Conservation (phyloP, 2,797 vertebrate species). For the Lepilemur septentrionalis region DNA sequence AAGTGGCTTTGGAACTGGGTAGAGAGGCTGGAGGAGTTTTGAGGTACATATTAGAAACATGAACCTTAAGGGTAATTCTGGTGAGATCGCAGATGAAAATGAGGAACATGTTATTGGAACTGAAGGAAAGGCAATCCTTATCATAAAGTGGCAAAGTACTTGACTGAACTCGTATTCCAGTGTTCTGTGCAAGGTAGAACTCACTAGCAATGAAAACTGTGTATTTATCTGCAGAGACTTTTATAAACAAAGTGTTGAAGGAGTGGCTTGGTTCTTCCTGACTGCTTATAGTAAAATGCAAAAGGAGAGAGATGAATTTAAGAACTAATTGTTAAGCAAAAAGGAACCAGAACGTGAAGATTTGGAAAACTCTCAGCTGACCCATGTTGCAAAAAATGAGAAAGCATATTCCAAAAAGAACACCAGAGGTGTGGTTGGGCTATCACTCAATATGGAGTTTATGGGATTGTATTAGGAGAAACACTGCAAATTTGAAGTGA, state of each 20-base stretch:
- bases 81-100: background rate
- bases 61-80: background rate
- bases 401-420: background rate
- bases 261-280: background rate
- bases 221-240: background rate
- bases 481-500: background rate
- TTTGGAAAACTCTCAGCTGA: background rate
- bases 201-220: background rate
- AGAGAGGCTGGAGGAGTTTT: background rate
- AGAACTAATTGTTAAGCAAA: background rate
- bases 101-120: background rate
- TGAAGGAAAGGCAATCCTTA: background rate
- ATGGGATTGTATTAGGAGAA: background rate
- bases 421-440: background rate
- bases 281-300: background rate
- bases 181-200: background rate
- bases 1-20: background rate
- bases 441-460: background rate
- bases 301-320: background rate
- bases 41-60: background rate
- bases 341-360: background rate
- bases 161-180: background rate
- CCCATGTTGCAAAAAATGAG: background rate
- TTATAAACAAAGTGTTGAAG: background rate
- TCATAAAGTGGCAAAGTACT: background rate